Evolutionary conservation across 2,888 invertebrate species (phyloP).

Genomic region (Beris morrisii): DNA sequence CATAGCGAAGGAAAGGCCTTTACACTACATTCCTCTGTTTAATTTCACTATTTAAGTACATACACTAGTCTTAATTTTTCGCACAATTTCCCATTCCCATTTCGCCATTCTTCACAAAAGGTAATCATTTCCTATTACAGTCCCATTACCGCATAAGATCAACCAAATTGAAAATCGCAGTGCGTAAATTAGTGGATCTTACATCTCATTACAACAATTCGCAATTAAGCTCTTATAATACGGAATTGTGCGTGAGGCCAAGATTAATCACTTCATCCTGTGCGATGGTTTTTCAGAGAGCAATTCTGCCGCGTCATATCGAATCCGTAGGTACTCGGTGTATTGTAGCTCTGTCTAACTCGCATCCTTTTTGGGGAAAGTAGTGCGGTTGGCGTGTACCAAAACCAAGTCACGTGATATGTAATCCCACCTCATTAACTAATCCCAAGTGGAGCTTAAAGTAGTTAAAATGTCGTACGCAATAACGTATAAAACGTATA

Average conservation of each 20-base stretch:
- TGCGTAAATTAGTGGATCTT: slow-evolving; percentile 28
- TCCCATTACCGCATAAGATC: slow-evolving; percentile 18
- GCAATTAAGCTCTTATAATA: slow-evolving; percentile 27
- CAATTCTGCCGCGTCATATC: slow-evolving; percentile 9
- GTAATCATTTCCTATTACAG: slow-evolving; percentile 20
- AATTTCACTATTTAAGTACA: too few relatives aligned
- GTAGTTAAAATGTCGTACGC: slow-evolving; percentile 38
- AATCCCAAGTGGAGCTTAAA: slow-evolving; percentile 38
- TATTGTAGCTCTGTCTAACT: background rate
- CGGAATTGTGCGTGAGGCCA: slow-evolving; percentile 25
- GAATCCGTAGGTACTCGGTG: background rate
- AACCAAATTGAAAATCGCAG: slow-evolving; percentile 29
- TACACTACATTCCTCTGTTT: too few relatives aligned
- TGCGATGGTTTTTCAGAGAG: slow-evolving; percentile 13
- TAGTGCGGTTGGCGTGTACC: slow-evolving; percentile 21
- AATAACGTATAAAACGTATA: slow-evolving; percentile 23
- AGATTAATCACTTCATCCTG: slow-evolving; percentile 28
- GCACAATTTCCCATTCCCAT: too few relatives aligned
- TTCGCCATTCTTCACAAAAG: background rate
- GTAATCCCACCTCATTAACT: slow-evolving; percentile 39
- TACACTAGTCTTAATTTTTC: too few relatives aligned
- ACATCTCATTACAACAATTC: slow-evolving; percentile 30
- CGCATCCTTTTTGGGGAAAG: background rate
- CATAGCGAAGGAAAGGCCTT: too few relatives aligned
- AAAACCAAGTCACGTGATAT: slow-evolving; percentile 39